Percentiles rank a stretch among this genome's conserved stretches.
phyloP scores from a whole-genome alignment of 2,888 invertebrate genomes.

The Tortricodes alternella region DNA sequence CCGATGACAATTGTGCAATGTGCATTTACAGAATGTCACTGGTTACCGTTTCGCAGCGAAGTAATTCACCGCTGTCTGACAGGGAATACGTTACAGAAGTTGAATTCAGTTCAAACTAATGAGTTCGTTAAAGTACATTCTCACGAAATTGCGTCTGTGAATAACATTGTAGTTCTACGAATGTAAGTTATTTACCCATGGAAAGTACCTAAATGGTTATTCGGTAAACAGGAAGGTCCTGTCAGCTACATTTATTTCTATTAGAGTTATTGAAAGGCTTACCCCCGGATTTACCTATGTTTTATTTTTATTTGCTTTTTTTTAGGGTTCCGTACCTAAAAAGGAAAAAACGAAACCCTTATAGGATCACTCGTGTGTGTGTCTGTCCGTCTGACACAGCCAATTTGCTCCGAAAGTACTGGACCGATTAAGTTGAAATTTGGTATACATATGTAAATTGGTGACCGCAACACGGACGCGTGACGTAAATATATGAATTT shows the following conservation, averaged over 20 bases:
- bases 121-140: slow-evolving; percentile 15
- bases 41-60: too few species aligned
- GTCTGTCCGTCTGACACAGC: too few species aligned
- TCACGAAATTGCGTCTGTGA: slow-evolving; percentile 7
- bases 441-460: too few species aligned
- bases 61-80: too few species aligned
- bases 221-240: slow-evolving; percentile 62
- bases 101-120: slow-evolving; percentile 8
- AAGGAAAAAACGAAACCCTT: neutral
- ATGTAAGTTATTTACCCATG: slow-evolving; percentile 59
- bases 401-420: too few species aligned
- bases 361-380: too few species aligned
- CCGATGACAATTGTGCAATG: slow-evolving; percentile 14
- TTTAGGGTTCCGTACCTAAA: neutral
- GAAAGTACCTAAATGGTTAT: slow-evolving; percentile 56
- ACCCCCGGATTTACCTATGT: slow-evolving; percentile 45
- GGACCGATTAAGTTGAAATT: too few species aligned
- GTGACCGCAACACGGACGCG: too few species aligned
- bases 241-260: slow-evolving; percentile 69
- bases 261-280: slow-evolving; percentile 65
- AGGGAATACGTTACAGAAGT: neutral
- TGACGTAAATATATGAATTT: too few species aligned
- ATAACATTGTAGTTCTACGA: slow-evolving; percentile 41
- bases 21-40: slow-evolving; percentile 20
- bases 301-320: slow-evolving; percentile 42